phyloP scores from a whole-genome alignment of 37 sponge, comb jelly and placozoan species.

The Halisarca cf. caerulea region DNA sequence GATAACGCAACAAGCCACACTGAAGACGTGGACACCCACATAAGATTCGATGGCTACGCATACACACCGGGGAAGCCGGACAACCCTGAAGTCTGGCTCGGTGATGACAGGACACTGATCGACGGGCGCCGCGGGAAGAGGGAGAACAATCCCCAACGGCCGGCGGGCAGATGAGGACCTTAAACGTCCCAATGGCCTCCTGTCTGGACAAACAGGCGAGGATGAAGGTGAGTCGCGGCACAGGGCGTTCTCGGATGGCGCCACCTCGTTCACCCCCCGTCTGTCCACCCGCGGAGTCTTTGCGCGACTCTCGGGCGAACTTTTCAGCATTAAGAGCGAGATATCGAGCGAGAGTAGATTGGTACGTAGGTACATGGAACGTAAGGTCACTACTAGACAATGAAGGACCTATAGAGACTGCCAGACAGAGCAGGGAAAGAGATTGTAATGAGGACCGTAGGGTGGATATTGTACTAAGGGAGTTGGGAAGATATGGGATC shows the following conservation, averaged over 20 bases:
- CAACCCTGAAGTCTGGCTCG: slow-evolving; percentile 3
- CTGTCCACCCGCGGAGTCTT: slow-evolving; percentile 17
- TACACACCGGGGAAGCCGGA: neutral
- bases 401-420: too few species aligned
- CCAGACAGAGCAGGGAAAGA: slow-evolving; percentile 9
- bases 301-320: slow-evolving; percentile 17
- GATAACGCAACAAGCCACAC: neutral
- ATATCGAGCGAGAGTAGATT: slow-evolving; percentile 7
- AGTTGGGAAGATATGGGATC: slow-evolving; percentile 14
- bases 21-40: neutral
- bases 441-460: slow-evolving; percentile 2
- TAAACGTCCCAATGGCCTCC: neutral
- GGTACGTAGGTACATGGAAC: slow-evolving; percentile 20
- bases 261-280: slow-evolving; percentile 12
- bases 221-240: slow-evolving; percentile 1
- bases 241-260: slow-evolving; percentile 19
- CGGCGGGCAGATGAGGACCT: slow-evolving; percentile 16
- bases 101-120: neutral
- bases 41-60: slow-evolving; percentile 1
- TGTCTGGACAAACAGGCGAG: neutral
- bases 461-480: slow-evolving; percentile 20
- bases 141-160: slow-evolving; percentile 11
- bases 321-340: slow-evolving; percentile 7
- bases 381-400: too few species aligned
- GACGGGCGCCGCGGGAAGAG: too few species aligned